These are phyloP conservation scores for Pogonognathellus flavescens DNA, from an alignment of 1,140 invertebrate genomes.

Conservation along the genomic window DNA sequence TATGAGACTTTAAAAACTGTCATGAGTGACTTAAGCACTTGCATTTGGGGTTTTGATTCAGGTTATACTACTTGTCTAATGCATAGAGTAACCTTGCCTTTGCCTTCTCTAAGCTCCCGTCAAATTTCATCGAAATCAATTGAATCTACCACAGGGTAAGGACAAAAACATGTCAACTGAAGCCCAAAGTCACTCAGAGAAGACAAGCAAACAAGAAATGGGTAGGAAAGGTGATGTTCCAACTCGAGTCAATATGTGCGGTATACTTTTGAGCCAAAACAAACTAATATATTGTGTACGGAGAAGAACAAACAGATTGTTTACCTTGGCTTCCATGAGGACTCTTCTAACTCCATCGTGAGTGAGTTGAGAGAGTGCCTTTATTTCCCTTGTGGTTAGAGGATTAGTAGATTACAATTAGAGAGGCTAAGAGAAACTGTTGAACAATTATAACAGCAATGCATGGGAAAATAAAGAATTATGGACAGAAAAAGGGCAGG, in stretches of 20 bases:
- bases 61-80: background rate
- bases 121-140: background rate
- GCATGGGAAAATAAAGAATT: background rate
- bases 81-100: background rate
- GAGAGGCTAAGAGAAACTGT: background rate
- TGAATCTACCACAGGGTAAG: background rate
- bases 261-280: background rate
- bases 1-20: background rate
- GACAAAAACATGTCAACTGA: background rate
- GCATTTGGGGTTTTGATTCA: no score
- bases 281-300: background rate
- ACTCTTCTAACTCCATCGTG: background rate
- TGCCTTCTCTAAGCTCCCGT: background rate
- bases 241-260: background rate
- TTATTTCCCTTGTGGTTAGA: slow-evolving; percentile 8
- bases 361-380: background rate
- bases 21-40: no score
- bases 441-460: slow-evolving; percentile 41
- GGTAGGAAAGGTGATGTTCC: background rate
- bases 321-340: slow-evolving; percentile 18
- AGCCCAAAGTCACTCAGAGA: background rate
- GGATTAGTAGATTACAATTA: slow-evolving; percentile 42
- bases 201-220: no score
- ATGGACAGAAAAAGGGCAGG: no score
- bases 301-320: slow-evolving; percentile 22